Base-by-base conservation (phyloP, 1,140 invertebrate genomes). In the Zaprionus africanus region DNA sequence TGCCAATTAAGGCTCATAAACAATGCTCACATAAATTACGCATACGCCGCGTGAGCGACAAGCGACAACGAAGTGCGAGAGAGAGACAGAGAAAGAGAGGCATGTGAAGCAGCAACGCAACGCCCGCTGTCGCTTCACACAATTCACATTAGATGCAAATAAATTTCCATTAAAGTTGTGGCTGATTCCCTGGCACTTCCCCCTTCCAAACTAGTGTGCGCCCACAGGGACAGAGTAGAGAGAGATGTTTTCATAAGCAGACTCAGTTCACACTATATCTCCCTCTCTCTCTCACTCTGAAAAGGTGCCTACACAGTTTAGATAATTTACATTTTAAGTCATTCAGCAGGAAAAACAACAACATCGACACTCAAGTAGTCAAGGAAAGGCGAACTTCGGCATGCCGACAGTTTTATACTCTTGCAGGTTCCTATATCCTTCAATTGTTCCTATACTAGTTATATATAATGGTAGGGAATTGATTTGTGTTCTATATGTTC, bases 91-190 rank as follows among this genome's bases (percentile, higher is more conserved):
- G 28, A 7, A 7, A 11, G 19, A 1, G 38, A n/a, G 15, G 0
- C 31, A 31, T 34, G 38, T 17, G 7, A 26, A 46, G 24, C 54
- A 36, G 26, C 56, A 38, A 22, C 61, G 31, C 64, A 86, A 90
- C 84, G 78, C 84, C 81, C 70, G 85, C 84, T 81, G 84, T 84
- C 85, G 76, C 81, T 84, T 65, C 84, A 90, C 84, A 34, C 31
- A 34, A 34, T 34, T 11, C 31, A 34, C 31, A 87, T 63, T 74
- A 88, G 85, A 90, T 88, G 84, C 81, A 88, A 79, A 88, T 88
- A 88, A 88, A 88, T 88, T 88, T 84, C 84, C 78, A 88, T 88
- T 88, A 90, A 84, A 84, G 64, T 56, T 68, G 64, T 5, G 28
- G 13, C 19, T 41, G 24, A 49, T 24, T 5, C n/a, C 15, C 28